Evolutionary conservation across 2,113 vertebrate species (phyloP).

Genomic region (Hippoglossus stenolepis): DNA sequence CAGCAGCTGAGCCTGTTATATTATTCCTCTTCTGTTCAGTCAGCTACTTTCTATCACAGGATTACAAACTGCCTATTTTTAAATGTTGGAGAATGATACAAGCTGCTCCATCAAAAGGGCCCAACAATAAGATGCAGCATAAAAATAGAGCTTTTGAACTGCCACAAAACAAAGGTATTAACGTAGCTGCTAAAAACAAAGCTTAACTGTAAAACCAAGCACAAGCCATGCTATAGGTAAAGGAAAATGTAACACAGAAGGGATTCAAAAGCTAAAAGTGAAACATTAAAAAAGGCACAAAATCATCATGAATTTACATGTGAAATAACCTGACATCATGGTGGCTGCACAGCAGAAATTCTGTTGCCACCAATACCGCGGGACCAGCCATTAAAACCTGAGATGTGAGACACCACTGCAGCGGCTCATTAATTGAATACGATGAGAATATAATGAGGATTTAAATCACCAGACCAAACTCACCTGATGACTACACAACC

Average conservation of each 20-base stretch:
- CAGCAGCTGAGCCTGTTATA: background rate
- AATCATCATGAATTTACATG: background rate
- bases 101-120: conserved; percentile 30
- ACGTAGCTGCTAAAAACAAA: background rate
- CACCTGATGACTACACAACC: conserved; percentile 72
- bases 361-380: conserved; percentile 9
- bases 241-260: background rate
- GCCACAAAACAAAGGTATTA: conserved; percentile 20
- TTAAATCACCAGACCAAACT: conserved; percentile 57
- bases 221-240: too few relatives aligned
- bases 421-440: conserved; percentile 51
- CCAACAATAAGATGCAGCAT: conserved; percentile 28
- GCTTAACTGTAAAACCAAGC: background rate
- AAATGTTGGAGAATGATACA: conserved; percentile 31
- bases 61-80: conserved; percentile 40
- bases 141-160: conserved; percentile 17
- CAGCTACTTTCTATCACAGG: conserved; percentile 21
- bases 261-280: background rate
- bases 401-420: conserved; percentile 38
- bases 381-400: background rate
- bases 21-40: conserved; percentile 8
- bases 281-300: background rate
- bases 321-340: too few relatives aligned
- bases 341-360: background rate
- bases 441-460: conserved; percentile 72